Evolutionary conservation across 2,113 vertebrate genomes (phyloP), one percentile per base, ranked within the genome.

Genomic region (Toxotes chatareus): DNA sequence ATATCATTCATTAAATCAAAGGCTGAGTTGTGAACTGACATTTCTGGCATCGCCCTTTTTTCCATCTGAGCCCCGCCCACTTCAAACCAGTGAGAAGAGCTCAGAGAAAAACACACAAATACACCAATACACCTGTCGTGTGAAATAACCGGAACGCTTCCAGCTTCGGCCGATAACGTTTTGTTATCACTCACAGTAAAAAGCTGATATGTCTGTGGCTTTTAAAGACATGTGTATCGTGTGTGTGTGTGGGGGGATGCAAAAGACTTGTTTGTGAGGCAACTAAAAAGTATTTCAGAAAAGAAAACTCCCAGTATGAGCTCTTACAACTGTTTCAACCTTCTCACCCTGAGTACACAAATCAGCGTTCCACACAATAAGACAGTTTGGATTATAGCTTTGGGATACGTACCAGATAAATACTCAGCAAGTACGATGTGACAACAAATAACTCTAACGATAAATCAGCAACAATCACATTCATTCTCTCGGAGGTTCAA

Each of bases 281-380:
- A 69, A 73, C 5, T 27, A 4, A 62, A 31, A 36, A 57, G 40
- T 38, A 38, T 31, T 46, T 17, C 2, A 38, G 31, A 44, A 56
- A 51, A 16, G 16, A 47, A 47, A 42, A 42, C 23, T 36, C 23
- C 38, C 49, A 36, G n/a, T 40, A 5, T 27, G 53, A 69, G 42
- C 63, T 77, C 13, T 27, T 38, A 42, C 13, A 10, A 1, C 73
- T 53, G 27, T 17, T 68, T n/a, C 4, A 12, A 12, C 74, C 36
- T 21, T 70, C 46, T 61, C 57, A 55, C 73, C 72, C 75, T 60
- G 57, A 90, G 76, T 55, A 42, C 44, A 83, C 64, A 69, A 8
- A 38, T n/a, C 36, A 72, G 47, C 78, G 66, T 56, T 77, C 1
- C 19, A 65, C 57, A 23, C 47, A 57, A 55, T 6, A 16, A 40